Conservation (phyloP, 2,113 vertebrate species). For the Sardina pilchardus region DNA sequence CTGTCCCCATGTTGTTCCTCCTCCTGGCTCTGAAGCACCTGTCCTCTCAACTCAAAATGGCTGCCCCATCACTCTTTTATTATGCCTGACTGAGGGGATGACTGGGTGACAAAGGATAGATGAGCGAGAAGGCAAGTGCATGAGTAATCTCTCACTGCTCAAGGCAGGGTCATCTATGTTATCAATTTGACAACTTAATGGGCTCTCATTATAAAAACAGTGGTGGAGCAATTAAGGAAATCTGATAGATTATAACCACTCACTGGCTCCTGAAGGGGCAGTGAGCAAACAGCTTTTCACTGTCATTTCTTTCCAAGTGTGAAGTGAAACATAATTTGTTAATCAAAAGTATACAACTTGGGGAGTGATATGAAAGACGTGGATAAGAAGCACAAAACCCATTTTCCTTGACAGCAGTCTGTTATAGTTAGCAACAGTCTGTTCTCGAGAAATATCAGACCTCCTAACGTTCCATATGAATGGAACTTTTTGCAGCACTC, state of each 20-base stretch:
- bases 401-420: no score
- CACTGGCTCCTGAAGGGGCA: constrained; percentile 33
- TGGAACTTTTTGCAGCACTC: no score
- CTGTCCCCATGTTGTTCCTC: constrained; percentile 13
- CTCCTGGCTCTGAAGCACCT: constrained; percentile 22
- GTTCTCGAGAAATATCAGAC: no score
- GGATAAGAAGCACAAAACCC: no score
- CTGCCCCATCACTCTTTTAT: constrained; percentile 15
- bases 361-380: no score
- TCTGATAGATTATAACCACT: constrained; percentile 51
- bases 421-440: no score
- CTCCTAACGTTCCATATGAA: no score
- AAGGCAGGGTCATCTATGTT: constrained; percentile 58
- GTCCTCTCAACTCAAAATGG: constrained; percentile 1
- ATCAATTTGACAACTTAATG: constrained; percentile 63
- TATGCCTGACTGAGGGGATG: constrained; percentile 25
- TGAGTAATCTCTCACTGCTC: constrained; percentile 47
- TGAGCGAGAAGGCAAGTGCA: constrained; percentile 15
- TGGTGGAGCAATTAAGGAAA: constrained; percentile 61
- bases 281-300: constrained; percentile 27
- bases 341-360: background rate
- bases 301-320: background rate
- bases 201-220: constrained; percentile 65
- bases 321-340: background rate
- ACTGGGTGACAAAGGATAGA: constrained; percentile 27